A percentile compares a stretch with the other conserved stretches of the same genome.
phyloP scores from a whole-genome alignment of 2,888 invertebrate species.

The Napeogenes sylphis region DNA sequence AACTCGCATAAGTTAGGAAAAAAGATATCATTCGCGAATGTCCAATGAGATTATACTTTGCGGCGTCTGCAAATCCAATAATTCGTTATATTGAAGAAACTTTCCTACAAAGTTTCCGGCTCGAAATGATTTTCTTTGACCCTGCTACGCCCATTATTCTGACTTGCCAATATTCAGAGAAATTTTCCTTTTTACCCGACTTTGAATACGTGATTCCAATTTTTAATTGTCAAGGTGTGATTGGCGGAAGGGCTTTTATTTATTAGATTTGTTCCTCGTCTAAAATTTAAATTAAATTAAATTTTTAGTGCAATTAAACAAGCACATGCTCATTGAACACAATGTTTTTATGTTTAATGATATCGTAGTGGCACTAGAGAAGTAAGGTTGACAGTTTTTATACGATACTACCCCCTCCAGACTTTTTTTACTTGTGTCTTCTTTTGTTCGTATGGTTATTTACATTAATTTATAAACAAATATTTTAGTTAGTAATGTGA shows the following conservation, averaged over 20 bases:
- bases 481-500: too few species aligned
- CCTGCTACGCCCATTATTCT: constrained; percentile 52
- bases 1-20: constrained; percentile 39
- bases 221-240: constrained; percentile 5
- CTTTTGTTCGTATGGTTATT: too few species aligned
- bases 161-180: constrained; percentile 48
- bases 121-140: constrained; percentile 66
- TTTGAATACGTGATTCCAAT: constrained; percentile 10
- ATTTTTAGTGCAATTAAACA: too few species aligned
- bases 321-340: too few species aligned
- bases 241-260: background rate
- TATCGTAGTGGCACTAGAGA: too few species aligned
- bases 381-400: too few species aligned
- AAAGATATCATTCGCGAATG: constrained; percentile 55
- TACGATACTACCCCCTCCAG: too few species aligned
- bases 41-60: constrained; percentile 53
- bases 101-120: constrained; percentile 57
- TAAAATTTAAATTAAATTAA: too few species aligned
- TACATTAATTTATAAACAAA: too few species aligned
- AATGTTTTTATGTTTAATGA: too few species aligned
- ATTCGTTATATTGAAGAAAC: constrained; percentile 71
- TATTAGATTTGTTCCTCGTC: background rate
- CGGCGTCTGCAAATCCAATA: constrained; percentile 66
- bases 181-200: constrained; percentile 10
- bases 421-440: too few species aligned